A percentile compares a stretch with the other conserved stretches of the same genome.
Conservation (phyloP, 2,113 vertebrate genomes). For the Protobothrops mucrosquamatus region DNA sequence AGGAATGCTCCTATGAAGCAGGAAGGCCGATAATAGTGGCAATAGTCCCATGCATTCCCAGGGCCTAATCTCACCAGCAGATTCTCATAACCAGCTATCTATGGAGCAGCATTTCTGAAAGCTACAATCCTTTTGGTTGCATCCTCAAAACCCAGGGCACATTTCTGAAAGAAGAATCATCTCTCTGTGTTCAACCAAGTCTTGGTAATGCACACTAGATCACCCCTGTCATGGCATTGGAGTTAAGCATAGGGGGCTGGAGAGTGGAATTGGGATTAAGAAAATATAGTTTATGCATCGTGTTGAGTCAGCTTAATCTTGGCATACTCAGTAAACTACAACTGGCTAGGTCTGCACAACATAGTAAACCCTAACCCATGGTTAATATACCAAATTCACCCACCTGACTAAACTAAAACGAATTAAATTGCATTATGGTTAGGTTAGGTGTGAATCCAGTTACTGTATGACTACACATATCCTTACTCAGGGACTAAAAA, state of each 20-base stretch:
- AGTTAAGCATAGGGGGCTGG: background rate
- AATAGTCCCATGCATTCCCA: background rate
- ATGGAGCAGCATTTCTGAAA: background rate
- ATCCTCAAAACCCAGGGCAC: background rate
- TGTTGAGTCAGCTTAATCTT: background rate
- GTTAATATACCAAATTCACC: background rate
- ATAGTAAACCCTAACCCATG: background rate
- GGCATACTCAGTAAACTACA: background rate
- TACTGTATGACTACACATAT: background rate
- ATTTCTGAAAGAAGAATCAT: background rate
- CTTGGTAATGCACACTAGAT: background rate
- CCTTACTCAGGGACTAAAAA: background rate
- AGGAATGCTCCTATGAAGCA: background rate
- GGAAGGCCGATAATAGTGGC: background rate
- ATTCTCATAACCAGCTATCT: background rate
- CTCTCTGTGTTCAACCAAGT: background rate
- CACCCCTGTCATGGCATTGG: background rate
- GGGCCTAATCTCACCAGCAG: background rate
- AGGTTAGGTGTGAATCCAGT: background rate
- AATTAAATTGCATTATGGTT: background rate
- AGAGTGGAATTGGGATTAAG: background rate
- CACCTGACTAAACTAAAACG: background rate
- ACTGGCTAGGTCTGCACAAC: background rate
- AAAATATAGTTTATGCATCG: background rate
- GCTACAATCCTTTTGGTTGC: background rate